phyloP scores from a whole-genome alignment of 2,797 vertebrate genomes.

The Trachurus trachurus region DNA sequence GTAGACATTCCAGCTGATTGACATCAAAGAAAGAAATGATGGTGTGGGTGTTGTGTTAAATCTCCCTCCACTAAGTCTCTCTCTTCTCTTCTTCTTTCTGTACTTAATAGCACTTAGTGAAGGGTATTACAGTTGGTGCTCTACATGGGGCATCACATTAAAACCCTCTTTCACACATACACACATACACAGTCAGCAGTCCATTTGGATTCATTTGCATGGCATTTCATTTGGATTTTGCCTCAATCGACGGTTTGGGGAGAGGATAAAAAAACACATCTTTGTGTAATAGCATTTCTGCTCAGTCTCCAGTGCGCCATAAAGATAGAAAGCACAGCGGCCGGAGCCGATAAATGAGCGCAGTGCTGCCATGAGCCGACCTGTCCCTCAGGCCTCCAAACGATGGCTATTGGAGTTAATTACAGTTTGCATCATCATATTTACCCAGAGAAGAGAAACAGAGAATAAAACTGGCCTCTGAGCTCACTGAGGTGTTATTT shows the following conservation, averaged over 20 bases:
- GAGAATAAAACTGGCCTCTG: constrained; percentile 76
- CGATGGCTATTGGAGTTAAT: constrained; percentile 83
- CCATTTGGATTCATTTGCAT: constrained; percentile 80
- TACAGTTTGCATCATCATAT: constrained; percentile 85
- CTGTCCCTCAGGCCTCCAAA: constrained; percentile 78
- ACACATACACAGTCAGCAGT: constrained; percentile 57
- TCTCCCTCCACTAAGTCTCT: constrained; percentile 56
- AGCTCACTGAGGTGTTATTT: constrained; percentile 71
- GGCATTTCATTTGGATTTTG: constrained; percentile 80
- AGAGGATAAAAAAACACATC: constrained; percentile 64
- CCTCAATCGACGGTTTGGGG: constrained; percentile 68
- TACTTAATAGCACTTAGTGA: constrained; percentile 76
- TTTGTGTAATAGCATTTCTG: constrained; percentile 80
- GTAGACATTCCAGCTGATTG: constrained; percentile 70
- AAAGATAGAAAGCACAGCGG: constrained; percentile 75
- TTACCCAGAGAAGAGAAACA: constrained; percentile 79
- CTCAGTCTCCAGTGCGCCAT: constrained; percentile 75
- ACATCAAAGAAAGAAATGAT: constrained; percentile 63
- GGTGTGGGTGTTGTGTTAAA: constrained; percentile 70
- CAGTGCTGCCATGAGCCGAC: constrained; percentile 71
- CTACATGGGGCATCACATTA: constrained; percentile 80
- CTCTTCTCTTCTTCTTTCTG: constrained; percentile 58
- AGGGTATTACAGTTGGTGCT: constrained; percentile 71
- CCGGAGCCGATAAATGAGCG: constrained; percentile 75
- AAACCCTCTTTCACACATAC: constrained; percentile 67